Evolutionary conservation across 2,888 invertebrate species (phyloP).

Genomic region (Pemphredon lugubris): DNA sequence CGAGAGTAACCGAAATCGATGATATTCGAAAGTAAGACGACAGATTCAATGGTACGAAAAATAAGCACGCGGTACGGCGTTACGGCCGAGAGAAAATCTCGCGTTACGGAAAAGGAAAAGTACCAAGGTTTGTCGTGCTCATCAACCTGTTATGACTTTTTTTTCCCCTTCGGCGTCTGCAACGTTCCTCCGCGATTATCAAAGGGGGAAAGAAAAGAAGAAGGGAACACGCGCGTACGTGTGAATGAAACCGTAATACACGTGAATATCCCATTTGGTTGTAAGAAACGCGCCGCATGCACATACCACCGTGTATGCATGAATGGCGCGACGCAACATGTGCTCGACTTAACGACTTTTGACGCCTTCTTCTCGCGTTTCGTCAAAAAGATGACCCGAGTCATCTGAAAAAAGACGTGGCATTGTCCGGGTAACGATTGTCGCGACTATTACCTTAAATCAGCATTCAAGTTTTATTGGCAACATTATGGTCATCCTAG

Average conservation of each 20-base stretch:
- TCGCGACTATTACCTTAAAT: too few species aligned
- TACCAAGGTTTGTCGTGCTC: neutral
- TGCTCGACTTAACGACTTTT: constrained; percentile 1
- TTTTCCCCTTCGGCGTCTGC: constrained; percentile 12
- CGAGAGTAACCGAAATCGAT: too few species aligned
- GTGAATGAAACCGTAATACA: constrained; percentile 11
- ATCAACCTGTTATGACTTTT: constrained; percentile 7
- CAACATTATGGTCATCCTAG: too few species aligned
- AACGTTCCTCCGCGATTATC: constrained; percentile 34
- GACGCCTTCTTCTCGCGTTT: neutral
- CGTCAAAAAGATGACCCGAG: constrained; percentile 8
- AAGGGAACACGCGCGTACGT: constrained; percentile 9
- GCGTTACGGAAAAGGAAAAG: neutral
- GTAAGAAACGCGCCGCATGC: constrained; percentile 5
- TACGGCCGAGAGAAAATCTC: neutral
- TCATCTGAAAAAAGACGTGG: too few species aligned
- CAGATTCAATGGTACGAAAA: neutral
- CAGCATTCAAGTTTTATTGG: too few species aligned
- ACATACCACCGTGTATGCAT: neutral
- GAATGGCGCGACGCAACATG: constrained; percentile 17
- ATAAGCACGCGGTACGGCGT: too few species aligned
- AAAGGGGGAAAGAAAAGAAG: constrained; percentile 25
- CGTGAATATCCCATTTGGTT: neutral
- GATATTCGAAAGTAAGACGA: neutral
- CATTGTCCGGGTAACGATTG: too few species aligned